Base-by-base conservation (phyloP, 2,888 invertebrate genomes). In the Eupithecia abbreviata region DNA sequence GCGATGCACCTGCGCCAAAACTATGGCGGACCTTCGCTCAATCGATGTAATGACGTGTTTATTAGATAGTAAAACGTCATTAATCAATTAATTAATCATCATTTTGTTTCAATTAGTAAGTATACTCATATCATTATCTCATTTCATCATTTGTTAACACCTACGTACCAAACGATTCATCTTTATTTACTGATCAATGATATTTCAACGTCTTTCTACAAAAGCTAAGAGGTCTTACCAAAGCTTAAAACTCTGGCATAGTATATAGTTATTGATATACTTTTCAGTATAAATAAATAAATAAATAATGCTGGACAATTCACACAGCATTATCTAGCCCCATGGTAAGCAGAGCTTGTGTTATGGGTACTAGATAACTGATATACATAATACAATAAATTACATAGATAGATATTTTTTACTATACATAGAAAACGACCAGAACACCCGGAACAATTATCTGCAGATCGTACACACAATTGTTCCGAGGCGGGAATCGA, bases 151-250 rank as follows among this genome's bases (percentile, higher is more conserved):
- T 74, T 77, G 58, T 78, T 68, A 73, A 13, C 75, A 65, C 79
- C 77, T 70, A 77, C 78, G 73, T 66, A 71, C 4, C 75, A 66
- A 62, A 76, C 72, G 65, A 77, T 79, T 77, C 67, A 76, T 79
- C 66, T 45, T 71, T 71, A 66, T 71, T 80, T 79, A 79, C 72
- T 80, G 80, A 78, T 78, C 76, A 79, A 67, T 67, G 43, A 43
- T 43, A 43, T 43, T 68, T 13, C n/a, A 45, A 18, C 18, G 2
- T 62, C 62, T 62, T 62, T 12, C 10, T 30, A 58, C 4, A 62
- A 3, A 18, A 58, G 18, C 55, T n/a, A n/a, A 6, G 0, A n/a
- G 58, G 1, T 30, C 62, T 18, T 62, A 12, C 18, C 55, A n/a
- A 3, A 9, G 18, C 9, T 58, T 18, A 18, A 18, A 55, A 55